Conservation (phyloP, 1,140 invertebrate genomes). For the Danaus melanippus region DNA sequence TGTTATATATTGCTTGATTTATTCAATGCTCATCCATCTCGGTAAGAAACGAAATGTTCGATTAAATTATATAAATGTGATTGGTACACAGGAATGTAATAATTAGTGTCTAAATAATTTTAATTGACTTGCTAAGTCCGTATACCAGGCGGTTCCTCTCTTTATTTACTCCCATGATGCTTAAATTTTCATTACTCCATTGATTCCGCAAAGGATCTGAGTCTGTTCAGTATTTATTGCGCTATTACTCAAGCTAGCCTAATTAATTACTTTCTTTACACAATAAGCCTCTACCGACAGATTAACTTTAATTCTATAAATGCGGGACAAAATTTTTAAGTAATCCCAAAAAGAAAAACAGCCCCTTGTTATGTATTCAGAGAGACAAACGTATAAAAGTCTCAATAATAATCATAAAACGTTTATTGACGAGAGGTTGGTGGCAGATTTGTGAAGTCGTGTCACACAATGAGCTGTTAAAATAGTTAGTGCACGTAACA, state of each 20-base stretch:
- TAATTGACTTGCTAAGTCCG: too few relatives aligned
- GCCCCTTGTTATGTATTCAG: constrained; percentile 4
- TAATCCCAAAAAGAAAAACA: background rate
- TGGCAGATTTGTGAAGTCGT: constrained; percentile 14
- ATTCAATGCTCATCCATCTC: too few relatives aligned
- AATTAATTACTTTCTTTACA: constrained; percentile 44
- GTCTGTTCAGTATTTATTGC: constrained; percentile 27
- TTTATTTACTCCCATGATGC: constrained; percentile 11
- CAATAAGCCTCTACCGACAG: constrained; percentile 9
- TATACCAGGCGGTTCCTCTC: too few relatives aligned
- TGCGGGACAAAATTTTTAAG: background rate
- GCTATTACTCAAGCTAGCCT: constrained; percentile 28
- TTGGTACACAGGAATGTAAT: too few relatives aligned
- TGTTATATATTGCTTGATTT: too few relatives aligned
- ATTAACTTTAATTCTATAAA: constrained; percentile 10
- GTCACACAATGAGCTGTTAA: constrained; percentile 31
- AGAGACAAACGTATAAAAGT: constrained; percentile 2
- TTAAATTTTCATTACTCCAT: constrained; percentile 30
- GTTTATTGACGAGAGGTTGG: constrained; percentile 11
- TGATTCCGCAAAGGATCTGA: constrained; percentile 24
- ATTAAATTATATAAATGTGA: too few relatives aligned
- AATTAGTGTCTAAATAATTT: too few relatives aligned
- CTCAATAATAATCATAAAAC: constrained; percentile 5
- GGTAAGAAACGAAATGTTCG: too few relatives aligned
- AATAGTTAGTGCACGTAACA: constrained; percentile 52